These are phyloP conservation scores for Prinia subflava DNA, from an alignment of 2,113 vertebrate species.

Conservation along the genomic window DNA sequence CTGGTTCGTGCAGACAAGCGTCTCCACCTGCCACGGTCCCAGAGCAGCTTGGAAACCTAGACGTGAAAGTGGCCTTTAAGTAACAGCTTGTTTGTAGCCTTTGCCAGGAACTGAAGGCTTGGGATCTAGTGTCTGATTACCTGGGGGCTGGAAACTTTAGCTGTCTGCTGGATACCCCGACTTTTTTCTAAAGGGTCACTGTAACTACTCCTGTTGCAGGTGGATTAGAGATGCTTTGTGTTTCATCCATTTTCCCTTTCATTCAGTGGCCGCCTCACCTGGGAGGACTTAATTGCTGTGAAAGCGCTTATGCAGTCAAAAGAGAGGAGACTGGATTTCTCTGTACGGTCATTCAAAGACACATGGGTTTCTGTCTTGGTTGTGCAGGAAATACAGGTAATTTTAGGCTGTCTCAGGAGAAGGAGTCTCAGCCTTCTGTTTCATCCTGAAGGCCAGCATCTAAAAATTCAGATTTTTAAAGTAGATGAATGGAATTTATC, in stretches of 20 bases:
- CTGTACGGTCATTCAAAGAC: not conserved
- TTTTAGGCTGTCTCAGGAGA: too few species aligned
- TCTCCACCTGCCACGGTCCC: not conserved
- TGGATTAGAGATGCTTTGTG: not conserved
- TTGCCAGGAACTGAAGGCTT: slow-evolving; percentile 15
- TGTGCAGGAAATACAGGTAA: not conserved
- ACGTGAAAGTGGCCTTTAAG: slow-evolving; percentile 41
- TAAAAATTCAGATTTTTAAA: not conserved
- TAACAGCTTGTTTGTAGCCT: slow-evolving; percentile 8
- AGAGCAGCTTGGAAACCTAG: not conserved
- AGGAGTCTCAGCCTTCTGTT: not conserved
- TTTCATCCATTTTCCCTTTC: not conserved
- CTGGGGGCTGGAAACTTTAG: not conserved
- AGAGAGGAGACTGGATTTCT: not conserved
- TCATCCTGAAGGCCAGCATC: not conserved
- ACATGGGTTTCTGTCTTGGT: not conserved
- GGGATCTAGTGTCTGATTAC: slow-evolving; percentile 27
- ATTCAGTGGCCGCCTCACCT: not conserved
- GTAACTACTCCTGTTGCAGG: not conserved
- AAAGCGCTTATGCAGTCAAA: not conserved
- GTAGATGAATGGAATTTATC: not conserved
- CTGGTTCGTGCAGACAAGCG: not conserved
- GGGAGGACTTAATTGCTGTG: not conserved
- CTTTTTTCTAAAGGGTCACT: not conserved
- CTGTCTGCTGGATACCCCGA: not conserved